Percentiles rank a stretch among this genome's conserved stretches.
These are phyloP conservation scores for Phrynosoma platyrhinos DNA, from an alignment of 2,113 vertebrate species.

Conservation along the genomic window DNA sequence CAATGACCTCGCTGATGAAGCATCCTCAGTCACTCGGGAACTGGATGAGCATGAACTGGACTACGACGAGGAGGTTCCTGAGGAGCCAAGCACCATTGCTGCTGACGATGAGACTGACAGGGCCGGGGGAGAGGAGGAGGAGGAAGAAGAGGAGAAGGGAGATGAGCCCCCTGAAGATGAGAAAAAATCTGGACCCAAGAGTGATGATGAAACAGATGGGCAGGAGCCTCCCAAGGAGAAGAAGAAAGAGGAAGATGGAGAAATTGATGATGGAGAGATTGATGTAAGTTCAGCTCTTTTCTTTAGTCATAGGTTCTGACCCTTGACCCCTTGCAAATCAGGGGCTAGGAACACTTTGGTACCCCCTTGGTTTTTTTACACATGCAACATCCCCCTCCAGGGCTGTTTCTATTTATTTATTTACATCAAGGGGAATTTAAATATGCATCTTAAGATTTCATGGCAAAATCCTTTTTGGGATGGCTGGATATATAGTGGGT, in stretches of 20 bases:
- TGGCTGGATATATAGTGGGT: too few relatives aligned
- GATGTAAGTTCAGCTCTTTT: conserved; percentile 85
- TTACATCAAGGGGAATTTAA: background rate
- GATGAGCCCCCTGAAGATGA: conserved; percentile 66
- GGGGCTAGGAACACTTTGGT: background rate
- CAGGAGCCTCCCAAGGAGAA: conserved; percentile 88
- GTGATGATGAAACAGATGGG: conserved; percentile 75
- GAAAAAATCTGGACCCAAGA: conserved; percentile 61
- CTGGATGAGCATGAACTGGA: conserved; percentile 96
- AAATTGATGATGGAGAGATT: conserved; percentile 97
- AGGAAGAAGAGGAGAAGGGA: conserved; percentile 71
- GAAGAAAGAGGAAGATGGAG: conserved; percentile 95
- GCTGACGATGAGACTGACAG: conserved; percentile 81
- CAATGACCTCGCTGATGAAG: conserved; percentile 89
- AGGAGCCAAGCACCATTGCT: conserved; percentile 82
- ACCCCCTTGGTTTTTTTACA: background rate
- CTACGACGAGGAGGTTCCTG: conserved; percentile 97
- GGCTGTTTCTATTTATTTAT: background rate
- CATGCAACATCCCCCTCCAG: too few relatives aligned
- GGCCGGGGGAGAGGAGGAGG: conserved; percentile 85
- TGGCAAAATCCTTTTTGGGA: background rate
- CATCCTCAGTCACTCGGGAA: conserved; percentile 91
- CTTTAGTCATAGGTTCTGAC: background rate
- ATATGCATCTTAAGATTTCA: background rate
- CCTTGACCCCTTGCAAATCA: too few relatives aligned